Evolutionary conservation across 1,140 invertebrate genomes (phyloP), one percentile per base, ranked within the genome.

Genomic region (Nasonia vitripennis): DNA sequence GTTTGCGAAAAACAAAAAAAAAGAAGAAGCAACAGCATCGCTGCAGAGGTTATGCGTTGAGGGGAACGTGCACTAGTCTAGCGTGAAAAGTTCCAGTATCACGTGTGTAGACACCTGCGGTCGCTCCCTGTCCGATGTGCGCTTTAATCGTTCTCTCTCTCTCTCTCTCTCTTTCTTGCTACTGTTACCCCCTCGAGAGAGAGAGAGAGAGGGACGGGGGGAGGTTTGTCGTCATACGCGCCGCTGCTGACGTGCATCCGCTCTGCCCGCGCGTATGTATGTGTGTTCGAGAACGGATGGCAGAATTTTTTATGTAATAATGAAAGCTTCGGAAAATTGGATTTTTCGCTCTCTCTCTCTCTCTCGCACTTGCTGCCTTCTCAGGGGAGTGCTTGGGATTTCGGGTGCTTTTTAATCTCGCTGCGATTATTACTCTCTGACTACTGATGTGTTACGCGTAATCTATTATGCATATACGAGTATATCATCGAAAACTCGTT

Each of bases 221-320:
- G 4, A n/a, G 4, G 27, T 51, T 79, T 79, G 83, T 79, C 83
- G 75, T 84, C 83, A 73, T 62, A 79, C 37, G n/a, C 45, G 45
- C 62, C 3, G 31, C 14, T 67, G 27, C 70, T 81, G 80, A 81
- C 74, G 74, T 70, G 74, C 55, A 37, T 41, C 67, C 31, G 31
- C 55, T 20, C 5, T 2, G 6, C 4, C 3, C n/a, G 20, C 27
- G 62, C 20, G 62, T 68, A 2, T 17, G 55, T 62, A 6, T 62
- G 55, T 62, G 55, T 62, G 55, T n/a, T 20, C 55, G 70, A 34
- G 70, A 37, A 45, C 41, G 41, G 6, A n/a, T 27, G 45, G 20
- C 45, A 23, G 37, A 83, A 83, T 83, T 83, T 83, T 77, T 78
- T 77, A 75, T 75, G 71, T 51, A 83, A 75, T 73, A 81, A 73